Base-by-base conservation (phyloP, 2,113 vertebrate species). In the Oostethus manadensis region DNA sequence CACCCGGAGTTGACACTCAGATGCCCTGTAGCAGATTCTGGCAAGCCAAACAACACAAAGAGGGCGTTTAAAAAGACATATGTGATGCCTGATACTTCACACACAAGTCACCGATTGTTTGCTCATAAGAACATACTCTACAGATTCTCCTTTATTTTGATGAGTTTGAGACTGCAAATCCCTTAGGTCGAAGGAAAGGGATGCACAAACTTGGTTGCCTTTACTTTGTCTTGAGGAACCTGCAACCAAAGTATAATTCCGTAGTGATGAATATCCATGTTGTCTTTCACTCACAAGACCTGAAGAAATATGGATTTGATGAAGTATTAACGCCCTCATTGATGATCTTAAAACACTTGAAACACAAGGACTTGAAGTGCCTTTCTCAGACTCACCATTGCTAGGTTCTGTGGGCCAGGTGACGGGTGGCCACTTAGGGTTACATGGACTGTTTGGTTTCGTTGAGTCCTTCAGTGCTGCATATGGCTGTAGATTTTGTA, bases 201-300 rank as follows among this genome's bases (percentile, higher is more conserved):
- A 35, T 63, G 9, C 43, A 63, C 26, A 63, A 64, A 50, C 54
- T 57, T 49, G 44, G 45, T 11, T 48, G 43, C 8, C 48, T 49
- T 56, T 64, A 64, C 35, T 64, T 64, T 43, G 49, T 56, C 11
- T 49, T 64, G 44, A 56, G 44, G 33, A 64, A 64, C 29, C 14
- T 56, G 33, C 51, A 51, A 23, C 26, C 43, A 56, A 56, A 47
- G n/a, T 49, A 8, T 56, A 64, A 56, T 57, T 64, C 62, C 17
- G 43, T 55, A 3, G 22, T 56, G 29, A 56, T 56, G 11, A 38
- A 64, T 44, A 64, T 55, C 2, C 20, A 51, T 60, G n/a, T 61
- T n/a, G 48, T 62, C 8, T 48, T 62, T 50, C 22, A 53, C 8
- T 42, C 40, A 62, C 22, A 62, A 33, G 60, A 54, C 11, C 10